Evolutionary conservation across 2,797 vertebrate genomes (phyloP).

Genomic region (Dendrocincla tyrannina): DNA sequence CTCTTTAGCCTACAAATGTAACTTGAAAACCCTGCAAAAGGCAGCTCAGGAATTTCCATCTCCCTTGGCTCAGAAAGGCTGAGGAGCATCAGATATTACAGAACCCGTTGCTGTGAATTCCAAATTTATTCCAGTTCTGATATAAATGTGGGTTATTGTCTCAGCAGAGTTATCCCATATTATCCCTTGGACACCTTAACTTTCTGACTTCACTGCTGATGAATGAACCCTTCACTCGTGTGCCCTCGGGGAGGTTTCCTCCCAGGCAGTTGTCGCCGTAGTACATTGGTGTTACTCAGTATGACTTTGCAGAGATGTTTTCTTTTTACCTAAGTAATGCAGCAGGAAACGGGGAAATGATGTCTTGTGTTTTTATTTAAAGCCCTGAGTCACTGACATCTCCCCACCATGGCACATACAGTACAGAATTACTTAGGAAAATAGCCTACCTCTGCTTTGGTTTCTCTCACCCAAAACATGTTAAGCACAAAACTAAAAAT

Average conservation of each 20-base stretch:
- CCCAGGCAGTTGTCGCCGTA: accelerated
- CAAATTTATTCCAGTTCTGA: background rate
- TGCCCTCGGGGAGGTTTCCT: background rate
- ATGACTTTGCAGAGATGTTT: background rate
- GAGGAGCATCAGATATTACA: background rate
- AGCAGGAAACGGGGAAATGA: background rate
- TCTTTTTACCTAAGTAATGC: background rate
- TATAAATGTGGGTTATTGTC: background rate
- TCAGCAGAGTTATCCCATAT: background rate
- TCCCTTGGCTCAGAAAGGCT: background rate
- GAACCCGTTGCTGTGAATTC: background rate
- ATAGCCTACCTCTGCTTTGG: background rate
- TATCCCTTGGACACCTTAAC: background rate
- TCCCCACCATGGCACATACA: background rate
- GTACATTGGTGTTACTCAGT: background rate
- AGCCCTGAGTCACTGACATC: background rate
- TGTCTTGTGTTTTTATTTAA: background rate
- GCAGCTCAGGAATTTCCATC: accelerated
- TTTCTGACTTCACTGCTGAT: background rate
- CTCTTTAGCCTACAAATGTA: background rate
- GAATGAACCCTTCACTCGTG: background rate
- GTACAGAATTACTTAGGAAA: background rate
- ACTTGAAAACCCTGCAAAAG: background rate
- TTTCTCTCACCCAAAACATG: slow-evolving; percentile 1
- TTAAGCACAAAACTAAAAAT: slow-evolving; percentile 3